Base-by-base conservation (phyloP, 2,888 invertebrate species). In the Sinohyriopsis cumingii region DNA sequence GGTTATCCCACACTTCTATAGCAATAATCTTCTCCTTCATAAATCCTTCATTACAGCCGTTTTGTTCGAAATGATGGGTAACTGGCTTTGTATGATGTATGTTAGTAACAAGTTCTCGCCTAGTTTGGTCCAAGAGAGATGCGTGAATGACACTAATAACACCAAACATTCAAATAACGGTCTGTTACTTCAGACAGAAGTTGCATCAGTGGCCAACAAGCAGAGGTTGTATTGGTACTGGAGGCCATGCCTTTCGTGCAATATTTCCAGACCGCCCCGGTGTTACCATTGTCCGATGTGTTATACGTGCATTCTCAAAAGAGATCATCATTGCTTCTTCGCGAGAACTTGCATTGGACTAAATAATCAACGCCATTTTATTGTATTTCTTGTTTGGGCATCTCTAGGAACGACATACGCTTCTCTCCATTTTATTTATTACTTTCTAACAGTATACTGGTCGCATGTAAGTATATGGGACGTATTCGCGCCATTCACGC, bases 281-380 rank as follows among this genome's bases (percentile, higher is more conserved):
- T 83, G 88, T 53, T 87, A 88, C 72, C 88, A 88, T 72, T 88
- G 88, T 69, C 79, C 80, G 1, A 57, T 87, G 53, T 88, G 88
- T 66, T 77, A 80, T 20, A 75, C 69, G 2, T 89, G 88, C 67
- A 76, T 88, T 20, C 81, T 89, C 5, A 88, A 88, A 73, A 71
- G 88, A 7, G 87, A 88, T 77, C 88, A 89, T 75, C 88, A 89
- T 69, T 89, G 88, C 72, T 87, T 84, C 75, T 88, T 88, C 75
- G 81, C 86, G 5, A 83, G 84, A 24, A 72, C 78, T 24, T 89
- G 88, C 74, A 76, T 89, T 9, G 88, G 88, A 3, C 83, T 84
- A 61, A 68, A 79, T 45, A 89, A 89, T 76, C 85, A 86, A 69
- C 80, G 87, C 33, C 83, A 86, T 72, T 89, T 87, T 67, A 73